A percentile compares a stretch with the other conserved stretches of the same genome.
Conservation (phyloP, 2,888 invertebrate species). For the Abrostola tripartita region DNA sequence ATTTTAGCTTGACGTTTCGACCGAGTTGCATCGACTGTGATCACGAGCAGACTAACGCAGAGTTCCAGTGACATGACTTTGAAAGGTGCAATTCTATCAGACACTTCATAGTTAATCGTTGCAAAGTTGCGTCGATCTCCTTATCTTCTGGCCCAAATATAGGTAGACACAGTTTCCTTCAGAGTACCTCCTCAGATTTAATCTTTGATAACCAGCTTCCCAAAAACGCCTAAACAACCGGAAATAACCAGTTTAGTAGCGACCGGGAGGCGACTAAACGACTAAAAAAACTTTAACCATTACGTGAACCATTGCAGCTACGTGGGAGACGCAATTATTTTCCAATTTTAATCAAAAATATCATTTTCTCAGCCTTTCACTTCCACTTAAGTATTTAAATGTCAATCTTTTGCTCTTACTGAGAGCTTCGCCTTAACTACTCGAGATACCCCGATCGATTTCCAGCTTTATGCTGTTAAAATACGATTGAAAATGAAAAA, state of each 20-base stretch:
- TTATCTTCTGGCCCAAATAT: neutral
- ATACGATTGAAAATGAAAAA: conserved; percentile 59
- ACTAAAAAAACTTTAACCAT: conserved; percentile 76
- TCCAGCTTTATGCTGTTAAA: conserved; percentile 51
- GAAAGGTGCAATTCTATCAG: too few relatives aligned
- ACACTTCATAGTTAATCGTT: neutral
- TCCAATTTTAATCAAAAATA: conserved; percentile 88
- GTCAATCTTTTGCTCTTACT: conserved; percentile 81
- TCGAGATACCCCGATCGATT: conserved; percentile 39
- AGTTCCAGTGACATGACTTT: too few relatives aligned
- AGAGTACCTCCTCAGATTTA: conserved; percentile 32
- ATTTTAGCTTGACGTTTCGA: too few relatives aligned
- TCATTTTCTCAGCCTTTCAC: conserved; percentile 85
- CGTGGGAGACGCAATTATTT: conserved; percentile 88
- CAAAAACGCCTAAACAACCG: conserved; percentile 64
- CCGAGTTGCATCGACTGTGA: too few relatives aligned
- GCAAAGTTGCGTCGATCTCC: neutral
- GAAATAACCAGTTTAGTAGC: conserved; percentile 76
- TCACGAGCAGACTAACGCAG: too few relatives aligned
- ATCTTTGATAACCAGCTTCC: conserved; percentile 52
- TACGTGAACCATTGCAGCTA: conserved; percentile 72
- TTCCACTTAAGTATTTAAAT: conserved; percentile 88
- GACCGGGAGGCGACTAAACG: conserved; percentile 74
- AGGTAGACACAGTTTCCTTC: neutral
- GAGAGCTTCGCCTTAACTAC: conserved; percentile 71